Conservation (phyloP, 2,113 vertebrate species). For the Syngnathus scovelli region DNA sequence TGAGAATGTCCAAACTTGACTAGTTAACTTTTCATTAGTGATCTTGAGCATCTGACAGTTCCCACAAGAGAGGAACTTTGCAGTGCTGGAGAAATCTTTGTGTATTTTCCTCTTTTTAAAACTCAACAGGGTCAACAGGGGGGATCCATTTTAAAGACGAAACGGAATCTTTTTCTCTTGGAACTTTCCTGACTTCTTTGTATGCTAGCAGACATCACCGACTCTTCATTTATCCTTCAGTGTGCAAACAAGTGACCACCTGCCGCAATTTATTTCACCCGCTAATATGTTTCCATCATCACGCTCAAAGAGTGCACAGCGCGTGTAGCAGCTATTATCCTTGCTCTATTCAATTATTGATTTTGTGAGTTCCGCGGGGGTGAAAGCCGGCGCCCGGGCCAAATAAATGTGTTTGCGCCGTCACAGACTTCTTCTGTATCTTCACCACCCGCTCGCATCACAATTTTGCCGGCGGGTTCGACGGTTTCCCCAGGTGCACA, state of each 20-base stretch:
- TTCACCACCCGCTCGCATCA: conserved; percentile 16
- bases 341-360: conserved; percentile 67
- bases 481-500: conserved; percentile 4
- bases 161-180: background rate
- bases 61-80: too few relatives aligned
- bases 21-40: too few relatives aligned
- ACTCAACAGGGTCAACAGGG: too few relatives aligned
- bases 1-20: background rate
- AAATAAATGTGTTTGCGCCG: conserved; percentile 60
- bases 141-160: too few relatives aligned
- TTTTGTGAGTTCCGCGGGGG: conserved; percentile 52
- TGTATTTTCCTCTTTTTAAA: too few relatives aligned
- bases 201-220: background rate
- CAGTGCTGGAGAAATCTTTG: too few relatives aligned
- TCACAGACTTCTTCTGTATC: conserved; percentile 41
- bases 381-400: conserved; percentile 38
- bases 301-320: conserved; percentile 25
- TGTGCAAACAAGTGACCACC: conserved; percentile 29
- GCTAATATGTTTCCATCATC: conserved; percentile 53
- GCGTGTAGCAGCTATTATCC: conserved; percentile 59
- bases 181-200: background rate
- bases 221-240: conserved; percentile 33
- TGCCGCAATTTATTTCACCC: conserved; percentile 54
- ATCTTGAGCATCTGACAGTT: too few relatives aligned
- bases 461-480: conserved; percentile 14